A percentile compares a stretch with the other conserved stretches of the same genome.
These are phyloP conservation scores for Drosophila bocki DNA, from an alignment of 1,140 invertebrate species.

Conservation along the genomic window DNA sequence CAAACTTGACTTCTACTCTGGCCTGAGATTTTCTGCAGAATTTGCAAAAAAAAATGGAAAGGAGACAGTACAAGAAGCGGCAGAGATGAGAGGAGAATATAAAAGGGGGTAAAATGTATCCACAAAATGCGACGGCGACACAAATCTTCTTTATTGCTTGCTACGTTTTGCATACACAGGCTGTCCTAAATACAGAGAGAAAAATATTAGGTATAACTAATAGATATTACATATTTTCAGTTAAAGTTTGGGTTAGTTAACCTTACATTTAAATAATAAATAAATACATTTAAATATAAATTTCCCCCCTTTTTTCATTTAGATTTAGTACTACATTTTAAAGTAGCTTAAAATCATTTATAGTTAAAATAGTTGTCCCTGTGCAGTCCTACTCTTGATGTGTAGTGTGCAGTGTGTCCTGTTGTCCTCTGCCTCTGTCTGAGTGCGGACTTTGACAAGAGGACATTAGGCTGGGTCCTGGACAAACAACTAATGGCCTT, in stretches of 20 bases:
- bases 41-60: conserved; percentile 61
- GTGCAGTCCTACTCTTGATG: conserved; percentile 6
- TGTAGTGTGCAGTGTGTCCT: conserved; percentile 19
- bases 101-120: conserved; percentile 55
- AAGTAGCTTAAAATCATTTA: neutral
- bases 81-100: conserved; percentile 26
- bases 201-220: neutral
- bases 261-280: neutral
- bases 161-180: conserved; percentile 71
- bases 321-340: neutral
- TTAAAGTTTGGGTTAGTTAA: no score
- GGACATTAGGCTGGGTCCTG: conserved; percentile 74
- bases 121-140: conserved; percentile 76
- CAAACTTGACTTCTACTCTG: conserved; percentile 73
- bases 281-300: neutral
- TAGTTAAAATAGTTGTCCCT: neutral
- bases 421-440: conserved; percentile 20
- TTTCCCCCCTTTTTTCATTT: no score
- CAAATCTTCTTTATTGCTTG: conserved; percentile 81
- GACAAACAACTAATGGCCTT: conserved; percentile 82
- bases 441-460: conserved; percentile 67
- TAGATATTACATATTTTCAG: no score
- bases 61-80: neutral
- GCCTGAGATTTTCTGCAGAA: conserved; percentile 73
- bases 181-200: conserved; percentile 15